Percentiles rank a stretch among this genome's conserved stretches.
Conservation (phyloP, 1,140 invertebrate species). For the Caenorhabditis tropicalis region DNA sequence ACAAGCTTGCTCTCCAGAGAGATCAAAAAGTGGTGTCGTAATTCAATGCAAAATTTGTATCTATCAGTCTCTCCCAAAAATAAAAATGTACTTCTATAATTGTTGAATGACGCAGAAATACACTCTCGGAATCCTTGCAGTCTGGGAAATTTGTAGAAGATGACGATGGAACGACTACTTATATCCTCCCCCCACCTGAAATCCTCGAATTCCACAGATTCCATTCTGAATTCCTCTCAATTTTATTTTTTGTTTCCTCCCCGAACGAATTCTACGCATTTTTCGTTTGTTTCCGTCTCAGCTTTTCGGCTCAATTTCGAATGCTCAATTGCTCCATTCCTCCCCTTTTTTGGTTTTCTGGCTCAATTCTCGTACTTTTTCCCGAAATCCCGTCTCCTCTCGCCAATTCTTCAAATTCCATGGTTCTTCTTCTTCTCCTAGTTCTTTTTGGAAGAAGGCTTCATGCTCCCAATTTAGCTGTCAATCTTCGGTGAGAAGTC, state of each 20-base stretch:
- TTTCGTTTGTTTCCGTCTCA: not conserved
- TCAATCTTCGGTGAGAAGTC: conserved; percentile 7
- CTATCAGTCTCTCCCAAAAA: not conserved
- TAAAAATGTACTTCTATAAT: not conserved
- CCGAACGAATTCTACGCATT: too few species aligned
- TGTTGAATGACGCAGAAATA: not conserved
- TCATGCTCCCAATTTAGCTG: not conserved
- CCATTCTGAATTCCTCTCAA: not conserved
- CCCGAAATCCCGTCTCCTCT: too few species aligned
- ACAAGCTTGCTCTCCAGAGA: not conserved
- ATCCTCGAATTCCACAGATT: not conserved
- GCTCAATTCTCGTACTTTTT: not conserved
- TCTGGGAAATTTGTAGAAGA: not conserved
- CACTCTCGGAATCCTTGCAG: not conserved
- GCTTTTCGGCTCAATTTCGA: conserved; percentile 39
- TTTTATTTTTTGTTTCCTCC: too few species aligned
- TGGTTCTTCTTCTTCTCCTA: not conserved
- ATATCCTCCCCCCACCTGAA: too few species aligned
- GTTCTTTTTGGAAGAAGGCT: not conserved
- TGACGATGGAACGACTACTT: too few species aligned
- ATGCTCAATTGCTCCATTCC: conserved; percentile 13
- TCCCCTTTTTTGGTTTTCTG: too few species aligned
- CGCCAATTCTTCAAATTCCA: conserved; percentile 42
- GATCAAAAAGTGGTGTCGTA: not conserved
- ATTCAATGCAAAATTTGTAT: not conserved